A percentile compares a stretch with the other conserved stretches of the same genome.
These are phyloP conservation scores for Piprites chloris DNA, from an alignment of 2,113 vertebrate genomes.

Conservation along the genomic window DNA sequence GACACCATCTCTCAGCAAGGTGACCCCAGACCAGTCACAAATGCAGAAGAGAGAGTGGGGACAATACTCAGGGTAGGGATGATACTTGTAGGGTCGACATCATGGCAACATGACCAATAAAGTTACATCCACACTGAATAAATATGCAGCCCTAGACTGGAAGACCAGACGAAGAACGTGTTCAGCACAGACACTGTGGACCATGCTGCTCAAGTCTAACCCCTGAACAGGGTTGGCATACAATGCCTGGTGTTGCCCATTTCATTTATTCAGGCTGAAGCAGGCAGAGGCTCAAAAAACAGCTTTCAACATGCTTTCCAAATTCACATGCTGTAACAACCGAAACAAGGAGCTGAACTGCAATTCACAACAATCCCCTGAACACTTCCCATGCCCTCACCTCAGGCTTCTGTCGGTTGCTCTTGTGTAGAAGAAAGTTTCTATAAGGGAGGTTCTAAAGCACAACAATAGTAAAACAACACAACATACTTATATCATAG, in stretches of 20 bases:
- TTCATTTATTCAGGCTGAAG: neutral
- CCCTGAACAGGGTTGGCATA: neutral
- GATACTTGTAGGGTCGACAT: neutral
- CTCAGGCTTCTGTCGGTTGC: constrained; percentile 54
- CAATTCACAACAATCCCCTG: constrained; percentile 38
- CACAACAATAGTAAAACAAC: constrained; percentile 48
- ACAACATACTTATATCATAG: neutral
- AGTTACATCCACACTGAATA: neutral
- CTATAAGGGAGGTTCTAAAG: constrained; percentile 62
- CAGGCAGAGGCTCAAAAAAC: neutral
- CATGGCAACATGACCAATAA: neutral
- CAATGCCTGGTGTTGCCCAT: neutral
- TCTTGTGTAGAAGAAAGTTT: constrained; percentile 61
- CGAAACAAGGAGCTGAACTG: neutral
- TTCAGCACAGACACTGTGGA: neutral
- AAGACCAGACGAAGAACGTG: neutral
- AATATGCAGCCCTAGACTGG: neutral
- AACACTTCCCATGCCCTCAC: constrained; percentile 53
- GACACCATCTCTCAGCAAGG: neutral
- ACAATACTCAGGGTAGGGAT: neutral
- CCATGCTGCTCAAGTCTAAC: neutral
- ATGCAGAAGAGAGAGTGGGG: neutral
- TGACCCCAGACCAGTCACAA: neutral
- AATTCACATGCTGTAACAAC: constrained; percentile 37
- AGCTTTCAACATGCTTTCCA: constrained; percentile 48